A percentile compares a stretch with the other conserved stretches of the same genome.
Evolutionary conservation across 2,888 invertebrate species (phyloP).

Genomic region (Noctua pronuba): DNA sequence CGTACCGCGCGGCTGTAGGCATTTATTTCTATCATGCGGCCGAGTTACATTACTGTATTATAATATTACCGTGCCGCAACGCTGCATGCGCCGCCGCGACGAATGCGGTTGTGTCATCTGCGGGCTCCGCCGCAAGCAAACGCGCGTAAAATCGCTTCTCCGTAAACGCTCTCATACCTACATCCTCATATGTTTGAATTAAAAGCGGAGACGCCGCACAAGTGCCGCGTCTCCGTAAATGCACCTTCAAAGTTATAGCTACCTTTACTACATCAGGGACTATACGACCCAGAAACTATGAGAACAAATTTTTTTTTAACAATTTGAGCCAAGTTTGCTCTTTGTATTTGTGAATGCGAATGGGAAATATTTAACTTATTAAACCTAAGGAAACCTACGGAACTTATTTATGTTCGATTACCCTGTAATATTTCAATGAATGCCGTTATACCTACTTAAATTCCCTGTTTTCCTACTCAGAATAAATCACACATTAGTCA

Average conservation of each 20-base stretch:
- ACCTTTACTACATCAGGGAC: background rate
- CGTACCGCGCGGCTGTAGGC: no score
- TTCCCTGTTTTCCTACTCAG: constrained; percentile 9
- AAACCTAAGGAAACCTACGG: background rate
- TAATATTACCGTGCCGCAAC: no score
- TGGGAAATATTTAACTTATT: background rate
- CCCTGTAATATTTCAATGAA: background rate
- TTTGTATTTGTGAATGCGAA: constrained; percentile 4
- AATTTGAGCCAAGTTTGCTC: background rate
- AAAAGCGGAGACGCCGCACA: no score
- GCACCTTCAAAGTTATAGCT: background rate
- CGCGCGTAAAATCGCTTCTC: no score
- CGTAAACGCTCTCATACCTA: no score
- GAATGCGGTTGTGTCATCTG: no score
- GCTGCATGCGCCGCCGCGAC: no score
- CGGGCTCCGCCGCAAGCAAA: no score
- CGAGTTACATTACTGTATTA: no score
- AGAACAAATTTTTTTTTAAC: background rate
- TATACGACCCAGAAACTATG: background rate
- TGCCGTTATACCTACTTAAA: background rate
- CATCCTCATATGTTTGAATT: no score
- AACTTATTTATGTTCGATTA: background rate
- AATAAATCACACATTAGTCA: constrained; percentile 10
- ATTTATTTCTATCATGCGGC: no score
- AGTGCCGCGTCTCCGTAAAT: no score